Evolutionary conservation across 2,888 invertebrate genomes (phyloP).

Genomic region (Zygaena filipendulae): DNA sequence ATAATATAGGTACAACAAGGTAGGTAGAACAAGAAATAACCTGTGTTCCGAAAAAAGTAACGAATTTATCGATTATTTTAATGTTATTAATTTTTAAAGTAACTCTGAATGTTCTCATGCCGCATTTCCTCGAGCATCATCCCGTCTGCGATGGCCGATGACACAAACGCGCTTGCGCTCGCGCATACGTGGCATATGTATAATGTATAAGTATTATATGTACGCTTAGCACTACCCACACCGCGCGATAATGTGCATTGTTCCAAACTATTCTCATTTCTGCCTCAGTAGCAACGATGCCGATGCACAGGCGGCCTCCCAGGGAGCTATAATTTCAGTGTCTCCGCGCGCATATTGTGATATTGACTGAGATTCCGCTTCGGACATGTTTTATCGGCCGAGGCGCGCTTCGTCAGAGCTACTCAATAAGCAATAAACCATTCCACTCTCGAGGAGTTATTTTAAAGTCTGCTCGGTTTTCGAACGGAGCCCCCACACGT

Average conservation of each 20-base stretch:
- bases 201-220: too few species aligned
- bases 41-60: too few species aligned
- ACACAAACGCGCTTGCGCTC: too few species aligned
- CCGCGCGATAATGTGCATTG: slow-evolving; percentile 61
- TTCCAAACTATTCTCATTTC: slow-evolving; percentile 59
- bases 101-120: too few species aligned
- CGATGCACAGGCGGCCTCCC: slow-evolving; percentile 52
- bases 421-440: slow-evolving; percentile 68
- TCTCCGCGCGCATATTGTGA: slow-evolving; percentile 57
- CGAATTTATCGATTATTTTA: too few species aligned
- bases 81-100: too few species aligned
- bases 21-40: too few species aligned
- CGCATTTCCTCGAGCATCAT: too few species aligned
- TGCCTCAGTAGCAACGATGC: slow-evolving; percentile 36
- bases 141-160: too few species aligned
- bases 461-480: slow-evolving; percentile 51
- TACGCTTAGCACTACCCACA: too few species aligned
- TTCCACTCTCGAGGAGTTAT: slow-evolving; percentile 63
- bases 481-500: slow-evolving; percentile 54
- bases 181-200: too few species aligned
- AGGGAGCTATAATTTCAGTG: slow-evolving; percentile 64
- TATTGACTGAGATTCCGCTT: slow-evolving; percentile 63
- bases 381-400: slow-evolving; percentile 54
- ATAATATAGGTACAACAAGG: too few species aligned
- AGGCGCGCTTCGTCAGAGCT: slow-evolving; percentile 59